These are phyloP conservation scores for Xylocampa areola DNA, from an alignment of 2,888 invertebrate genomes.

Conservation along the genomic window DNA sequence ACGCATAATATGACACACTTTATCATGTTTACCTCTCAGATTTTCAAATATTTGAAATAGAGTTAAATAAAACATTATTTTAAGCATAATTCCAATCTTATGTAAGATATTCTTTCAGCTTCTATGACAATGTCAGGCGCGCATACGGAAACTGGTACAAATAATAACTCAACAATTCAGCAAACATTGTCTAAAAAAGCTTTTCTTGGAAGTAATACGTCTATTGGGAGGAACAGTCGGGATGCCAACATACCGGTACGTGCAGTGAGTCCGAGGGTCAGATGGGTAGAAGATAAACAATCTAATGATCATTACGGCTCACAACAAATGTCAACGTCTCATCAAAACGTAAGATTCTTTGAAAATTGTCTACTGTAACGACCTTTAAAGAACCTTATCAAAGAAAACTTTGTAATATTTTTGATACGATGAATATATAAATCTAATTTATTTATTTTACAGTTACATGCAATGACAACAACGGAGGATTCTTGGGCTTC, in stretches of 20 bases:
- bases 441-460: slow-evolving; percentile 16
- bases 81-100: slow-evolving; percentile 20
- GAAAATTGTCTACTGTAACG: slow-evolving; percentile 21
- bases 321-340: slow-evolving; percentile 82
- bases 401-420: not conserved
- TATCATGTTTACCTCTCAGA: slow-evolving; percentile 76
- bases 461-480: slow-evolving; percentile 73
- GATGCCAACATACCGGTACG: slow-evolving; percentile 87
- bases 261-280: slow-evolving; percentile 87
- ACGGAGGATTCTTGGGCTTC: slow-evolving; percentile 83
- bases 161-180: slow-evolving; percentile 81
- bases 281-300: slow-evolving; percentile 86
- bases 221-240: slow-evolving; percentile 83
- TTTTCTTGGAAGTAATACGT: slow-evolving; percentile 87
- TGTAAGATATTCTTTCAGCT: slow-evolving; percentile 85
- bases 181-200: slow-evolving; percentile 86
- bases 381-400: slow-evolving; percentile 4
- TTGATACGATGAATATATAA: too few species aligned
- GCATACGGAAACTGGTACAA: slow-evolving; percentile 89
- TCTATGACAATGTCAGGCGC: slow-evolving; percentile 92
- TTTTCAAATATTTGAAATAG: not conserved
- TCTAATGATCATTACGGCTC: slow-evolving; percentile 79
- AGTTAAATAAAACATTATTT: not conserved
- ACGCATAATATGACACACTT: slow-evolving; percentile 70
- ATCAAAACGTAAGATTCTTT: slow-evolving; percentile 82